These are phyloP conservation scores for Novumbra hubbsi DNA, from an alignment of 2,797 vertebrate genomes.

Conservation along the genomic window DNA sequence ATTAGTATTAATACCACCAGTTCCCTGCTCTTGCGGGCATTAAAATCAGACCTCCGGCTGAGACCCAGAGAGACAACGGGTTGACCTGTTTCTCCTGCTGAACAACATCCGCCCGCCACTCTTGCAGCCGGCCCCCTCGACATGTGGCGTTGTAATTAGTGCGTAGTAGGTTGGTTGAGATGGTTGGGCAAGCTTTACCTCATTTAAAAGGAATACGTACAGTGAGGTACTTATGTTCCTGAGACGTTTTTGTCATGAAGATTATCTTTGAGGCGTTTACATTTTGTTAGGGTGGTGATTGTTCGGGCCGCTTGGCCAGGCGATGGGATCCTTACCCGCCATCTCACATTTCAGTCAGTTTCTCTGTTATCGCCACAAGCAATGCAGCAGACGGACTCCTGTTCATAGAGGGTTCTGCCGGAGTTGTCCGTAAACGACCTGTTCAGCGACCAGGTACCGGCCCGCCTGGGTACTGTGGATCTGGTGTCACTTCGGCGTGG, in stretches of 20 bases:
- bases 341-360: neutral
- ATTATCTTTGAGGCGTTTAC: no score
- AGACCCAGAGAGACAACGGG: neutral
- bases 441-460: neutral
- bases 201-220: neutral
- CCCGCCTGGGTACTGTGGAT: neutral
- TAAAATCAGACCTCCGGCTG: slow-evolving; percentile 26
- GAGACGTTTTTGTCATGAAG: no score
- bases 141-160: slow-evolving; percentile 37
- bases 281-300: neutral
- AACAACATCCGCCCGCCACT: slow-evolving; percentile 32
- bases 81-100: slow-evolving; percentile 22
- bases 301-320: no score
- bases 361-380: neutral
- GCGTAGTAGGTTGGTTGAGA: slow-evolving; percentile 14
- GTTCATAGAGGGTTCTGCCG: neutral
- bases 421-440: neutral
- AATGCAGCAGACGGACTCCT: neutral
- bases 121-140: neutral
- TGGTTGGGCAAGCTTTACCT: neutral
- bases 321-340: neutral
- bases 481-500: neutral
- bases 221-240: no score
- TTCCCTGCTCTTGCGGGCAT: no score
- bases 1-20: no score